Percentiles rank a stretch among this genome's conserved stretches.
phyloP scores from a whole-genome alignment of 2,888 invertebrate genomes.

The Cephus nigrinus region DNA sequence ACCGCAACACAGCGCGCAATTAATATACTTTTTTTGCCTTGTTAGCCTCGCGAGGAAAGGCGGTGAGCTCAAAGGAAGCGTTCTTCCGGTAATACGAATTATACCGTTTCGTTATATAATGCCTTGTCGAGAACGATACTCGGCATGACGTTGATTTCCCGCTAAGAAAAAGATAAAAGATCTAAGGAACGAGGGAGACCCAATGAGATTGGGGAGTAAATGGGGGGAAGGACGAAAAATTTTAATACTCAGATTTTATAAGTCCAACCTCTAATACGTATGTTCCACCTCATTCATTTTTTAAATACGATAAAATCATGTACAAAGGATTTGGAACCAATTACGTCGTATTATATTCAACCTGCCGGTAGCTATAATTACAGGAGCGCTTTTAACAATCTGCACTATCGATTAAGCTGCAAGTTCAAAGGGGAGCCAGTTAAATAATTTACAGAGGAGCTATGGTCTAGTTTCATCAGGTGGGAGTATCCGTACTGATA shows the following conservation, averaged over 20 bases:
- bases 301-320: neutral
- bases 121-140: neutral
- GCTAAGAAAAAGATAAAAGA: neutral
- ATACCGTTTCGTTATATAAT: conserved; percentile 17
- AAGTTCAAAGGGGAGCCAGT: neutral
- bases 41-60: conserved; percentile 41
- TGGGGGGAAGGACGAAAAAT: neutral
- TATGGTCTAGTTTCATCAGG: neutral
- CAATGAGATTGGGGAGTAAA: too few relatives aligned
- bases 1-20: conserved; percentile 62
- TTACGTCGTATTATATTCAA: neutral
- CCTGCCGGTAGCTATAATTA: neutral
- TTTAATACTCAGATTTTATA: neutral
- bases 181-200: neutral
- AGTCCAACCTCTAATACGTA: neutral
- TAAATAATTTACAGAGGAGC: neutral
- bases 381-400: neutral
- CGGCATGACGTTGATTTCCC: neutral
- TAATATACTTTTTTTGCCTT: conserved; percentile 64
- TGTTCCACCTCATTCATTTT: neutral
- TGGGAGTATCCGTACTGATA: neutral
- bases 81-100: conserved; percentile 43
- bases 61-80: conserved; percentile 42
- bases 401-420: neutral
- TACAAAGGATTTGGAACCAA: neutral